Evolutionary conservation across 2,797 vertebrate species (phyloP), one percentile per base, ranked within the genome.

Genomic region (Sebastes cheni): DNA sequence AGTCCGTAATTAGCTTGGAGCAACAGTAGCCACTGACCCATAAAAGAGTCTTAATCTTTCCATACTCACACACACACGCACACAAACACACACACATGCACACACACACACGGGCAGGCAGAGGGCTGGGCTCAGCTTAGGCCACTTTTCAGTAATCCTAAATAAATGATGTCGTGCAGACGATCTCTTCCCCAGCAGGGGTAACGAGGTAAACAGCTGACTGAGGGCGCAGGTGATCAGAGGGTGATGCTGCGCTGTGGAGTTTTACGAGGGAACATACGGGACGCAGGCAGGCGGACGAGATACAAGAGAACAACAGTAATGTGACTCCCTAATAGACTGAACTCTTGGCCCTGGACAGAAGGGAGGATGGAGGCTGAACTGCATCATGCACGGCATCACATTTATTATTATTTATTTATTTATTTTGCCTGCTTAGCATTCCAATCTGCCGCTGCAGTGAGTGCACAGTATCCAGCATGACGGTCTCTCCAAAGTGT

Each of bases 81-180:
- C 75, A 72, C 46, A 67, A 67, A 73, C 25, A 72, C 74, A 39
- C 64, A 60, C 58, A 30, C 61, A 52, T 8, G 36, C 55, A 72
- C 75, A 39, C 64, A 69, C 22, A 36, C 71, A 74, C 67, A 36
- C 39, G 77, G 29, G 32, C 72, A 73, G 69, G 58, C 78, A 75
- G 69, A 77, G 79, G 60, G 62, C 58, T 58, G 39, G 36, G 52
- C 82, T 71, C 68, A 71, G 74, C 79, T 89, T 81, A 84, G 88
- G 89, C 86, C 84, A 90, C 89, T 91, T 94, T 91, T 90, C 86
- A 90, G 83, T 91, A 91, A 93, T 92, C 83, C 80, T 92, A 76
- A 94, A 93, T 93, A 94, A 93, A 91, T 92, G 64, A 93, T 93
- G 86, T 66, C 0, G 71, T 62, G 56, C 77, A 87, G 78, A 52